Evolutionary conservation across 2,797 vertebrate genomes (phyloP).

Genomic region (Ctenopoma multispine): DNA sequence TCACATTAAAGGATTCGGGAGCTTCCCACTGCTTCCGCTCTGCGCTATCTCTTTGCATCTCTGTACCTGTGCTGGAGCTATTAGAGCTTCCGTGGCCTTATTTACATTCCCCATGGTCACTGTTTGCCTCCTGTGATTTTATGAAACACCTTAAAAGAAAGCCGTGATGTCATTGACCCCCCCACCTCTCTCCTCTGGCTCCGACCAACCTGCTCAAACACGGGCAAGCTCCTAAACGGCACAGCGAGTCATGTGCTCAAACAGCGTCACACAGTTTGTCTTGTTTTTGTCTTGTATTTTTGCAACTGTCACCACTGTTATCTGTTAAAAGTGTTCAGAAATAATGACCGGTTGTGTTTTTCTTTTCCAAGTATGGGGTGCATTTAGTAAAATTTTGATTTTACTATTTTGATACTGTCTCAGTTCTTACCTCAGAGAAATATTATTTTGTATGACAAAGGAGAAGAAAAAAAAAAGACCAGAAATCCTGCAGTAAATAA

Average conservation of each 20-base stretch:
- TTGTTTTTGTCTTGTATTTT: conserved; percentile 9
- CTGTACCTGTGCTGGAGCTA: neutral
- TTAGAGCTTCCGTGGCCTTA: conserved; percentile 4
- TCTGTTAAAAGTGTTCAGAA: conserved; percentile 18
- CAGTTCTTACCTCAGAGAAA: conserved; percentile 77
- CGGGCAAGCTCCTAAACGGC: conserved; percentile 24
- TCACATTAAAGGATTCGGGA: neutral
- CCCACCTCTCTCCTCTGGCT: conserved; percentile 11
- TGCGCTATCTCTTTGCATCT: neutral
- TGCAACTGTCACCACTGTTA: conserved; percentile 31
- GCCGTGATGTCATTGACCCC: conserved; percentile 48
- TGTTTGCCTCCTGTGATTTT: neutral
- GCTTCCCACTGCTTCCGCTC: neutral
- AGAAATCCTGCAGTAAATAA: conserved; percentile 73
- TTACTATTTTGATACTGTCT: conserved; percentile 83
- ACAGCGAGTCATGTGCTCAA: conserved; percentile 17
- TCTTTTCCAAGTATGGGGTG: conserved; percentile 45
- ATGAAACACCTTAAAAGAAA: neutral
- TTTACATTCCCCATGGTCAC: neutral
- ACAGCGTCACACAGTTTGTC: neutral
- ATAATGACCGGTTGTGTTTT: conserved; percentile 18
- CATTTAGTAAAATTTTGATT: conserved; percentile 75
- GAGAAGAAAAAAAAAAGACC: conserved; percentile 32
- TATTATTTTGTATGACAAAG: conserved; percentile 81
- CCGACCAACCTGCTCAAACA: conserved; percentile 24